Evolutionary conservation across 2,888 invertebrate species (phyloP).

Genomic region (Gastrophysa polygoni): DNA sequence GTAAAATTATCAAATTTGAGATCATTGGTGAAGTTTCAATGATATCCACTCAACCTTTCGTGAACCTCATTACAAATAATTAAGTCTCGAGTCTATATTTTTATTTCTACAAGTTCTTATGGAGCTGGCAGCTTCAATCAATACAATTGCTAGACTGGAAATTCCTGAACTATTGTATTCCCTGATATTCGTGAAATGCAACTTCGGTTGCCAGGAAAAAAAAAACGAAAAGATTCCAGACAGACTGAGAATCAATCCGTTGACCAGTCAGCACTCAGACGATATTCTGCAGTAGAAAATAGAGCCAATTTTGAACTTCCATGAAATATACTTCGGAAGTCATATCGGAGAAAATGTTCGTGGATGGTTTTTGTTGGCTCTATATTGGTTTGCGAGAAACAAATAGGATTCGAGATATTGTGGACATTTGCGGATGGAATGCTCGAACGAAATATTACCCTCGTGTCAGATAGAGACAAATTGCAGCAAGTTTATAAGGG

Average conservation of each 20-base stretch:
- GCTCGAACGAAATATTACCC: not conserved
- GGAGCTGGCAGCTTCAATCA: no score
- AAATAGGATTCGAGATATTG: constrained; percentile 26
- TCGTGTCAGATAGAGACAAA: not conserved
- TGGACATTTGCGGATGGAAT: not conserved
- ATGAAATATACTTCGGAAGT: constrained; percentile 22
- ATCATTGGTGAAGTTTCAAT: no score
- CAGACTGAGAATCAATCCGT: constrained; percentile 30
- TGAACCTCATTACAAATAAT: no score
- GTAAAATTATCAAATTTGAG: no score
- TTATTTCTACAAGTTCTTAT: no score
- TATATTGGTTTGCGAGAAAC: constrained; percentile 15
- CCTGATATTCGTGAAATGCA: constrained; percentile 4
- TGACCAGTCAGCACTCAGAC: constrained; percentile 28
- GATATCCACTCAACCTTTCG: no score
- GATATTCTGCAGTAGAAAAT: constrained; percentile 11
- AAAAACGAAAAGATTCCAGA: constrained; percentile 16
- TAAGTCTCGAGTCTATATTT: no score
- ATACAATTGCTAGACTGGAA: not conserved
- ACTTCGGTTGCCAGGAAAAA: constrained; percentile 1
- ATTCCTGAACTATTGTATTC: not conserved
- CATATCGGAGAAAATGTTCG: constrained; percentile 24
- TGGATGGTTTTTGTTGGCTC: constrained; percentile 12
- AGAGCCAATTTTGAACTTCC: constrained; percentile 25
- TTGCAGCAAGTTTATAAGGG: not conserved